phyloP scores from a whole-genome alignment of 1,140 invertebrate genomes.

The Aphelenchoides avenae region DNA sequence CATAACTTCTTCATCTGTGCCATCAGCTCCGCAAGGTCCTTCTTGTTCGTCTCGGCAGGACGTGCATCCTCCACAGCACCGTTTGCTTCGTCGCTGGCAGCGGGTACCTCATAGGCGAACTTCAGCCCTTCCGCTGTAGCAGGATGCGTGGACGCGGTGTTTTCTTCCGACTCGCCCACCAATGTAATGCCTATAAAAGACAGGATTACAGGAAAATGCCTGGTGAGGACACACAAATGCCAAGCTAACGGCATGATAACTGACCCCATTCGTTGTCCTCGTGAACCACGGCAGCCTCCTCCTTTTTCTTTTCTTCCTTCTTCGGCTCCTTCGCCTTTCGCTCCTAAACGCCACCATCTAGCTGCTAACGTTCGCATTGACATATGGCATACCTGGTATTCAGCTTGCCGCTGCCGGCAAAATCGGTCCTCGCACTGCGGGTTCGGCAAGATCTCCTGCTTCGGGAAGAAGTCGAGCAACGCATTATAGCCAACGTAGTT shows the following conservation, averaged over 20 bases:
- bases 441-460: constrained; percentile 86
- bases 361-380: background rate
- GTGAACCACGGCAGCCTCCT: constrained; percentile 51
- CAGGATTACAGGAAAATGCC: no score
- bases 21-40: no score
- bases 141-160: constrained; percentile 49
- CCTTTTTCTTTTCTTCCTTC: constrained; percentile 60
- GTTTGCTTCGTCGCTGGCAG: no score
- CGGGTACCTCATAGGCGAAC: constrained; percentile 69
- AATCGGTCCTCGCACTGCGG: constrained; percentile 78
- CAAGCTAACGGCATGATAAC: no score
- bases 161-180: constrained; percentile 61
- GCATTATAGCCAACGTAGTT: constrained; percentile 95
- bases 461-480: constrained; percentile 89
- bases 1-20: no score
- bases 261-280: constrained; percentile 61
- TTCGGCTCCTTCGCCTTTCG: constrained; percentile 23
- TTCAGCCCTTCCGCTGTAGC: constrained; percentile 65
- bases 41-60: no score
- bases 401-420: constrained; percentile 73
- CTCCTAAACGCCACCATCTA: constrained; percentile 52
- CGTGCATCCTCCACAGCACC: no score
- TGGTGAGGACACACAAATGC: no score
- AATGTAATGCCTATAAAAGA: no score
- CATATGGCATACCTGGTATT: constrained; percentile 62